Percentiles rank a stretch among this genome's conserved stretches.
These are phyloP conservation scores for Melanotaenia nigrans DNA, from an alignment of 2,797 vertebrate species.

Conservation along the genomic window DNA sequence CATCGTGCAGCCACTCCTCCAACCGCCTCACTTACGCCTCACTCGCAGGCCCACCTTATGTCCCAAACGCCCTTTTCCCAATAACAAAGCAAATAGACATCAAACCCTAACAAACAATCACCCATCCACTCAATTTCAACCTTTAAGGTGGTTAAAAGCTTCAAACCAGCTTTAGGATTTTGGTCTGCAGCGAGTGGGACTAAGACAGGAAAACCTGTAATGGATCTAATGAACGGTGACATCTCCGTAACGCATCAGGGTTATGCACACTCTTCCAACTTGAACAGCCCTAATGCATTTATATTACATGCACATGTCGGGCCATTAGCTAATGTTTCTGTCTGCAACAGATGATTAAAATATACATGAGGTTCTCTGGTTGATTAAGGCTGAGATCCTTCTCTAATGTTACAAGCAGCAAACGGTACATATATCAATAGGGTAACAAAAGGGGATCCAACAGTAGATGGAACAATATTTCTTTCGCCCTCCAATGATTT, in stretches of 20 bases:
- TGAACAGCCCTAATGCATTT: slow-evolving; percentile 38
- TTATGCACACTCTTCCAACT: slow-evolving; percentile 23
- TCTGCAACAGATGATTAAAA: slow-evolving; percentile 22
- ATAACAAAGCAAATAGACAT: slow-evolving; percentile 55
- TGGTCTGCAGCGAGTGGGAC: slow-evolving; percentile 31
- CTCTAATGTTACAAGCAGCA: slow-evolving; percentile 20
- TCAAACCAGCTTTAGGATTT: slow-evolving; percentile 42
- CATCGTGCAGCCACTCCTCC: slow-evolving; percentile 45
- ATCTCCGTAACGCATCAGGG: slow-evolving; percentile 19
- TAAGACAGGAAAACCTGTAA: slow-evolving; percentile 58
- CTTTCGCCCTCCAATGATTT: background rate
- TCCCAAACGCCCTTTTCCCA: slow-evolving; percentile 21
- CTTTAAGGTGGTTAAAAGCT: slow-evolving; percentile 69
- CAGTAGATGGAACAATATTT: slow-evolving; percentile 6
- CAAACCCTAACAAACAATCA: slow-evolving; percentile 72
- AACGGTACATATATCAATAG: background rate
- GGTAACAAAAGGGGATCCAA: slow-evolving; percentile 1
- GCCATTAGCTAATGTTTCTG: slow-evolving; percentile 44
- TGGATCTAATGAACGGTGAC: slow-evolving; percentile 63
- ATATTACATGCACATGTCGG: slow-evolving; percentile 49
- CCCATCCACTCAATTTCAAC: slow-evolving; percentile 74
- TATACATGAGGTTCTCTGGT: slow-evolving; percentile 6
- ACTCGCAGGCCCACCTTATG: slow-evolving; percentile 18
- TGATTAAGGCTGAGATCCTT: slow-evolving; percentile 10
- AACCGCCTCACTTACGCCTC: slow-evolving; percentile 33